Evolutionary conservation across 2,888 invertebrate species (phyloP).

Genomic region (Galeruca laticollis): DNA sequence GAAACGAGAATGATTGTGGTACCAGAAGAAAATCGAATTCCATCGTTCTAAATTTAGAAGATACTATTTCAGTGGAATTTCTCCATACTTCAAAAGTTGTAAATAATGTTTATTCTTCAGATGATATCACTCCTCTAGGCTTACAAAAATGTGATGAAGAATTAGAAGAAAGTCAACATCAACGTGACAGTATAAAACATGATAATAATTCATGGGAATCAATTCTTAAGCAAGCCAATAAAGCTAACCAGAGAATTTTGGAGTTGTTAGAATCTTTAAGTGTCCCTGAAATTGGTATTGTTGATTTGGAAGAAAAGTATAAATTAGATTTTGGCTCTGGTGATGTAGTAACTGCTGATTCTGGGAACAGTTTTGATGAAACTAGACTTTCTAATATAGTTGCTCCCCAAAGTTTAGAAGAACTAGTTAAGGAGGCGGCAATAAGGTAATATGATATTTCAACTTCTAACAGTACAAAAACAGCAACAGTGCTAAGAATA

Average conservation of each 20-base stretch:
- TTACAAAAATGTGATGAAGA: not conserved
- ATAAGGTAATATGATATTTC: constrained; percentile 34
- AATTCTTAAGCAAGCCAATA: not conserved
- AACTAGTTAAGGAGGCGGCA: constrained; percentile 36
- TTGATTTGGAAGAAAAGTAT: constrained; percentile 26
- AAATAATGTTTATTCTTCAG: not conserved
- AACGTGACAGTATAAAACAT: not conserved
- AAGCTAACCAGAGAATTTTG: not conserved
- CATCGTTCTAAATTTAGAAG: constrained; percentile 2
- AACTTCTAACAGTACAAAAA: no score
- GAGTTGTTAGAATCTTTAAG: constrained; percentile 4
- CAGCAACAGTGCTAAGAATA: no score
- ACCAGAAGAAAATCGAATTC: not conserved
- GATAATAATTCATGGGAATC: not conserved
- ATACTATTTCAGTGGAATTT: constrained; percentile 10
- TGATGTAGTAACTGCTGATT: constrained; percentile 19
- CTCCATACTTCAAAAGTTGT: not conserved
- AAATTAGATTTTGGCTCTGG: constrained; percentile 22
- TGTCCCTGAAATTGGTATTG: constrained; percentile 4
- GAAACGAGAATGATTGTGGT: not conserved
- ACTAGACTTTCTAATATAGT: constrained; percentile 15
- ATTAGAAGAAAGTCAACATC: not conserved
- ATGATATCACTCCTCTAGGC: not conserved
- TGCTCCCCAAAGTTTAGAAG: constrained; percentile 31
- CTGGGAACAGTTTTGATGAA: not conserved